A percentile compares a stretch with the other conserved stretches of the same genome.
Conservation (phyloP, 1,140 invertebrate genomes). For the Telenomus remus region DNA sequence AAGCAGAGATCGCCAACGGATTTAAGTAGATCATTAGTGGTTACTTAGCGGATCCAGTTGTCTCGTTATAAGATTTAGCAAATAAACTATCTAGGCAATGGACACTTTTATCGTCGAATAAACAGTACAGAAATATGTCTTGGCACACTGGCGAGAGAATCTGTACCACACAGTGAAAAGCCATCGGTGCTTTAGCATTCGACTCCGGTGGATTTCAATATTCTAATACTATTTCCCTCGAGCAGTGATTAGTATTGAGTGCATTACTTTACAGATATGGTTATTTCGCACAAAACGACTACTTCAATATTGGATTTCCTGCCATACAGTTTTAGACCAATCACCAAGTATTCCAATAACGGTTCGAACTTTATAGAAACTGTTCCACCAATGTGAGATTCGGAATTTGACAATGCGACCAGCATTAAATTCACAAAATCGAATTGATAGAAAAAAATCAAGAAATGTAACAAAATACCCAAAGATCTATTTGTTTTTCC, state of each 20-base stretch:
- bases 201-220: conserved; percentile 26
- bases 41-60: conserved; percentile 32
- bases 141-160: conserved; percentile 8
- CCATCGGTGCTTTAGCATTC: conserved; percentile 20
- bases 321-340: conserved; percentile 37
- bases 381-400: conserved; percentile 27
- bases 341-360: conserved; percentile 53
- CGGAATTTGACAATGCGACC: conserved; percentile 29
- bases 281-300: conserved; percentile 51
- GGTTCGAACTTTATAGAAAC: conserved; percentile 47
- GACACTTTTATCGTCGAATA: neutral
- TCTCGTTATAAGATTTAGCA: conserved; percentile 19
- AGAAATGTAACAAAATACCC: too few species aligned
- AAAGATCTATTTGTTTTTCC: too few species aligned
- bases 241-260: conserved; percentile 52
- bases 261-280: conserved; percentile 53
- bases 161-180: neutral
- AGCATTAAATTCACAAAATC: conserved; percentile 23
- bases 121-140: conserved; percentile 4
- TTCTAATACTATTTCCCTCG: conserved; percentile 39
- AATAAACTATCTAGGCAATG: conserved; percentile 13
- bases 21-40: conserved; percentile 43
- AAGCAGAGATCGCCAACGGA: conserved; percentile 21
- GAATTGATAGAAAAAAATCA: too few species aligned
- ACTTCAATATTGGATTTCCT: conserved; percentile 50